Evolutionary conservation across 2,797 vertebrate species (phyloP).

Genomic region (Poeciliopsis gracilis): DNA sequence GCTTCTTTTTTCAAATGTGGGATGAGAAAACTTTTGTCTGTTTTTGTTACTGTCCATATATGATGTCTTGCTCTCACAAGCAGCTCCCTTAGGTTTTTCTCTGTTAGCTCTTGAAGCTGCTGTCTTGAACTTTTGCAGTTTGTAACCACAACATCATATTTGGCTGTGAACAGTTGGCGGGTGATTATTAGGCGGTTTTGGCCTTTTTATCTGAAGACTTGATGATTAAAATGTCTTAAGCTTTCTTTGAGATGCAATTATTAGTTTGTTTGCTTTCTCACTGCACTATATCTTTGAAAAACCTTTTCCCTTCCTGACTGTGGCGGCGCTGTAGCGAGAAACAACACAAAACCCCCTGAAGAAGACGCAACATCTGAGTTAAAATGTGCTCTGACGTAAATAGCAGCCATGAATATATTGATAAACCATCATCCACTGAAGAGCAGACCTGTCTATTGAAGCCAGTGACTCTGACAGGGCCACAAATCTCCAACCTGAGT

Average conservation of each 20-base stretch:
- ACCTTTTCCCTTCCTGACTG: too few relatives aligned
- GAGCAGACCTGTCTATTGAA: conserved; percentile 46
- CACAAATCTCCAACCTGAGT: conserved; percentile 55
- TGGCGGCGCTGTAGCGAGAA: too few relatives aligned
- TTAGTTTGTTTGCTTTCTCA: too few relatives aligned
- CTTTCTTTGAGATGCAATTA: neutral
- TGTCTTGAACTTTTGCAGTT: conserved; percentile 23
- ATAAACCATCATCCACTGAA: conserved; percentile 34
- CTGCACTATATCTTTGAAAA: too few relatives aligned
- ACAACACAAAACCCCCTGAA: too few relatives aligned
- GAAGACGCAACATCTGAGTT: neutral
- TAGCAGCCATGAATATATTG: conserved; percentile 25
- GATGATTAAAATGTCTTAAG: conserved; percentile 4
- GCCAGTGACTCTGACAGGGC: conserved; percentile 41
- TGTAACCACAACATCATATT: conserved; percentile 33
- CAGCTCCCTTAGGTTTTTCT: conserved; percentile 48
- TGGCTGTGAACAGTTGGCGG: conserved; percentile 16
- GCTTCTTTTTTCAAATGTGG: conserved; percentile 44
- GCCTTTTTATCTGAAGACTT: conserved; percentile 16
- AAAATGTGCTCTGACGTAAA: neutral
- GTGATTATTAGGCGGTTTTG: conserved; percentile 23
- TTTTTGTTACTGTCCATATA: conserved; percentile 33
- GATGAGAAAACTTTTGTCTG: conserved; percentile 52
- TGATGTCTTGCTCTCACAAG: conserved; percentile 64
- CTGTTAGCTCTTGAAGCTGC: conserved; percentile 38